Evolutionary conservation across 2,888 invertebrate species (phyloP).

Genomic region (Melieria omissa): DNA sequence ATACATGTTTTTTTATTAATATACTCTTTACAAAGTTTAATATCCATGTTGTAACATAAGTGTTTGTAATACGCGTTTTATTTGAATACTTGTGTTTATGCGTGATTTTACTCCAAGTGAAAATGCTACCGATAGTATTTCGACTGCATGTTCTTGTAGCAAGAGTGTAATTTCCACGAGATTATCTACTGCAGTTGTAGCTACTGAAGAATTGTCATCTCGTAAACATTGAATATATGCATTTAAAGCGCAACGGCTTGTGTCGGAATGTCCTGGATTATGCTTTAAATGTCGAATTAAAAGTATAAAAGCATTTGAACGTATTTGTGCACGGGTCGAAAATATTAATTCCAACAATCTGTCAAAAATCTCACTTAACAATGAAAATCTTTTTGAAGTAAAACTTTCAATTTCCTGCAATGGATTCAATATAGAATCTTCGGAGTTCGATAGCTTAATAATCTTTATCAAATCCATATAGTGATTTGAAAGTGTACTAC

Average conservation of each 20-base stretch:
- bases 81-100: constrained; percentile 79
- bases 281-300: constrained; percentile 78
- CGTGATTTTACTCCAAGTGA: constrained; percentile 83
- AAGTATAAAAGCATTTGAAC: constrained; percentile 78
- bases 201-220: constrained; percentile 81
- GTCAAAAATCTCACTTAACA: constrained; percentile 75
- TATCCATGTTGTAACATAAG: constrained; percentile 86
- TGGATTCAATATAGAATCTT: constrained; percentile 72
- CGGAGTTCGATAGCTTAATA: constrained; percentile 62
- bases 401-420: constrained; percentile 81
- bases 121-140: constrained; percentile 83
- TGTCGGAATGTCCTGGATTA: constrained; percentile 70
- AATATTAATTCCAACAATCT: constrained; percentile 74
- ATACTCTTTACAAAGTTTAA: constrained; percentile 60
- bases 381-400: constrained; percentile 75
- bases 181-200: constrained; percentile 81
- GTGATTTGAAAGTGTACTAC: constrained; percentile 61
- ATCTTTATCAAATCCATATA: constrained; percentile 61
- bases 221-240: constrained; percentile 85
- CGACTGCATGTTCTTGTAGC: constrained; percentile 85
- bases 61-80: constrained; percentile 82
- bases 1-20: too few species aligned
- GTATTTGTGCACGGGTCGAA: constrained; percentile 72
- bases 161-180: constrained; percentile 85
- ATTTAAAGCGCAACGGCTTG: constrained; percentile 75